Percentiles rank a stretch among this genome's conserved stretches.
Evolutionary conservation across 2,888 invertebrate species (phyloP).

Genomic region (Nephrotoma guestfalica): DNA sequence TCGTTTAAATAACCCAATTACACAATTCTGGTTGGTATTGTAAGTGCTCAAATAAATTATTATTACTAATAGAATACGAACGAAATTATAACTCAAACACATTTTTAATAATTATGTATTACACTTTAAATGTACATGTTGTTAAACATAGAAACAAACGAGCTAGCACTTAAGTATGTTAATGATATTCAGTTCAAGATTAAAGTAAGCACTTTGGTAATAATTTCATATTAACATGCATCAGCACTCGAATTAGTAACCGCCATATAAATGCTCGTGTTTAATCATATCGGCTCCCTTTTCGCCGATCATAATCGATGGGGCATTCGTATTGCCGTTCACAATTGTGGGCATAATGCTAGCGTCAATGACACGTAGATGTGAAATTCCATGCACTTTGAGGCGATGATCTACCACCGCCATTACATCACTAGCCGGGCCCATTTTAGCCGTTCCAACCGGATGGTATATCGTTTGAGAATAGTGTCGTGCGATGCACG

Average conservation of each 20-base stretch:
- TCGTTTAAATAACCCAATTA: background rate
- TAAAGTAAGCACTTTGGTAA: background rate
- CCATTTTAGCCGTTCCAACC: slow-evolving; percentile 71
- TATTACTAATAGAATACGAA: background rate
- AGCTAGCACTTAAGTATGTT: background rate
- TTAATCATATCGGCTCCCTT: slow-evolving; percentile 72
- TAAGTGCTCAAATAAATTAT: background rate
- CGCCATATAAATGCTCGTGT: slow-evolving; percentile 39
- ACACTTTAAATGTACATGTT: background rate
- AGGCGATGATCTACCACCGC: slow-evolving; percentile 59
- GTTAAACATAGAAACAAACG: background rate
- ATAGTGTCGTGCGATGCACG: slow-evolving; percentile 59
- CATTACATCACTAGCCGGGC: slow-evolving; percentile 38
- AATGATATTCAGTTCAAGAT: background rate
- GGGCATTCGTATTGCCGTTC: slow-evolving; percentile 70
- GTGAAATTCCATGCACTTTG: slow-evolving; percentile 48
- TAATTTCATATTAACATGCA: background rate
- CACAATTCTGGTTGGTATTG: background rate
- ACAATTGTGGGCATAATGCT: slow-evolving; percentile 70
- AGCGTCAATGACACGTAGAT: slow-evolving; percentile 63
- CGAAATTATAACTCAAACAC: background rate
- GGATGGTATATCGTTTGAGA: slow-evolving; percentile 72
- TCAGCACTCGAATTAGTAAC: background rate
- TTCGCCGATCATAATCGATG: slow-evolving; percentile 72
- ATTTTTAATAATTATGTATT: background rate